Evolutionary conservation across 2,797 vertebrate species (phyloP).

Genomic region (Sebastes glaucus): DNA sequence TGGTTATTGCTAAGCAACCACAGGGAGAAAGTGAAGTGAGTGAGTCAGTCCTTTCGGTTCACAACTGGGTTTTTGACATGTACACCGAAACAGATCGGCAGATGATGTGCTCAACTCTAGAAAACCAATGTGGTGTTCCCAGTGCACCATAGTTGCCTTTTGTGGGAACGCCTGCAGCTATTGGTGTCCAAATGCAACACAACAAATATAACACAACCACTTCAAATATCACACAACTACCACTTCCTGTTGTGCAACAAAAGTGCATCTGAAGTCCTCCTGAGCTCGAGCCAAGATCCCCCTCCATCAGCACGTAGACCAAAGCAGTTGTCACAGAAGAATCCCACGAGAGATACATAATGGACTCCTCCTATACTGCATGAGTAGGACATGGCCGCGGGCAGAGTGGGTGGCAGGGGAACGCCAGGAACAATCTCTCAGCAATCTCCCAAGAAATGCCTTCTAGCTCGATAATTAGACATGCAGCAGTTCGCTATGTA

Average conservation of each 20-base stretch:
- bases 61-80: conserved; percentile 12
- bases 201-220: background rate
- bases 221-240: background rate
- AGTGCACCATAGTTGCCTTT: background rate
- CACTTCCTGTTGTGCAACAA: background rate
- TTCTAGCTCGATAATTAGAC: conserved; percentile 67
- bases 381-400: conserved; percentile 26
- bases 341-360: conserved; percentile 44
- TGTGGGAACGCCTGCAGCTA: conserved; percentile 5
- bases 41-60: conserved; percentile 33
- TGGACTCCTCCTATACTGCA: conserved; percentile 46
- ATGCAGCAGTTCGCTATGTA: conserved; percentile 48
- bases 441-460: conserved; percentile 65
- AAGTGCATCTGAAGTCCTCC: conserved; percentile 6
- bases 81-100: conserved; percentile 16
- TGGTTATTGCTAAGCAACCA: conserved; percentile 69
- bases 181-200: background rate
- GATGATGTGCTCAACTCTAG: background rate
- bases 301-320: conserved; percentile 47
- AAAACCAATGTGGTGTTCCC: conserved; percentile 12
- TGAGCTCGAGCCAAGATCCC: conserved; percentile 16
- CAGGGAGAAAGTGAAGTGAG: conserved; percentile 30
- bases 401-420: conserved; percentile 64
- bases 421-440: conserved; percentile 52
- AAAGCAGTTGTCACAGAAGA: conserved; percentile 38